phyloP scores from a whole-genome alignment of 2,797 vertebrate genomes.

The Luscinia megarhynchos region DNA sequence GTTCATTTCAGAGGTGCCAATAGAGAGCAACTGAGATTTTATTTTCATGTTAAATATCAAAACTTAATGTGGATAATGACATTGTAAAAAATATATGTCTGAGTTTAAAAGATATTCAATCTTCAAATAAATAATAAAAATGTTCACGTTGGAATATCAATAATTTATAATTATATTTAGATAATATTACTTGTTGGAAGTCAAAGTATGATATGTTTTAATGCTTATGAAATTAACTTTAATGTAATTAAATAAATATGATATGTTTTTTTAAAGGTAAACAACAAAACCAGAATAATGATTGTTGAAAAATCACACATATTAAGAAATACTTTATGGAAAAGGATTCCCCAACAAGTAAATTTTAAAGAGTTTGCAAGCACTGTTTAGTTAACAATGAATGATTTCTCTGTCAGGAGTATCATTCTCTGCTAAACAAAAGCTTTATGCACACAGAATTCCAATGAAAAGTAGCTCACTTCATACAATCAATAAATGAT shows the following conservation, averaged over 20 bases:
- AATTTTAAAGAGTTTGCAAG: background rate
- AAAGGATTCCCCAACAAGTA: background rate
- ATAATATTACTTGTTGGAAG: background rate
- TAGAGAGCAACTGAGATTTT: slow-evolving; percentile 34
- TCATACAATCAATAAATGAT: slow-evolving; percentile 22
- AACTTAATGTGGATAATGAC: slow-evolving; percentile 35
- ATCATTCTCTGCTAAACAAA: background rate
- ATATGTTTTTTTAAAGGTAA: background rate
- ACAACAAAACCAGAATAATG: background rate
- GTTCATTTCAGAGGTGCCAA: slow-evolving; percentile 57
- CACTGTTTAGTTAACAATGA: background rate
- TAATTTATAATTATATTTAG: background rate
- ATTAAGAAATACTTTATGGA: background rate
- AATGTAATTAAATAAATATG: background rate
- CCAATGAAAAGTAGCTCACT: slow-evolving; percentile 24
- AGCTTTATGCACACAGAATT: background rate
- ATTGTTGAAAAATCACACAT: background rate
- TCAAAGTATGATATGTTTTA: background rate
- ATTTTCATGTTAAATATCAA: slow-evolving; percentile 53
- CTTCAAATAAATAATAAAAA: slow-evolving; percentile 9
- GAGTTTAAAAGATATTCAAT: background rate
- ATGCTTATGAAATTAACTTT: background rate
- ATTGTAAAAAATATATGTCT: background rate
- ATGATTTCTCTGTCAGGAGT: background rate
- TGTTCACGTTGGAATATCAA: background rate